Conservation (phyloP, 2,888 invertebrate genomes). For the Baccha elongata region DNA sequence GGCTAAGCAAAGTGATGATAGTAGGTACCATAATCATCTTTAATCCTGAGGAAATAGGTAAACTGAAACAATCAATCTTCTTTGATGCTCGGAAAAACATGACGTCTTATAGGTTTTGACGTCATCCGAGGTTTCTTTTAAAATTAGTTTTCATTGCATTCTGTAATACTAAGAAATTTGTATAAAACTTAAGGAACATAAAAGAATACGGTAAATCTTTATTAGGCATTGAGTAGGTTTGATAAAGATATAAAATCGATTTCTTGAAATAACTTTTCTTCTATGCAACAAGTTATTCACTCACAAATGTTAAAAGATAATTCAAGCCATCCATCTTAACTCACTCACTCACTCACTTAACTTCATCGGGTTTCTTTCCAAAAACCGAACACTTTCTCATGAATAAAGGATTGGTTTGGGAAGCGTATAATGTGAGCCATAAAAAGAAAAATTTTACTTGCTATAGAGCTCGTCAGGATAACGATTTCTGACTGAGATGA, state of each 20-base stretch:
- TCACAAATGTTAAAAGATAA: background rate
- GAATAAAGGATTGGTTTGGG: constrained; percentile 27
- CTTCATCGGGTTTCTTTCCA: constrained; percentile 7
- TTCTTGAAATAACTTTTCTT: background rate
- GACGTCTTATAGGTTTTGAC: no score
- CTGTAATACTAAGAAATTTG: no score
- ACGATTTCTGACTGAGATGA: constrained; percentile 30
- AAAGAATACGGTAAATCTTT: no score
- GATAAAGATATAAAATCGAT: background rate
- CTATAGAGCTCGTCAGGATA: constrained; percentile 10
- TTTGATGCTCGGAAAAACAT: no score
- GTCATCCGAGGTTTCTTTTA: no score
- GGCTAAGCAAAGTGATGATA: no score
- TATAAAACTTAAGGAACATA: no score
- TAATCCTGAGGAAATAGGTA: no score
- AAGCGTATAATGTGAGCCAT: constrained; percentile 34
- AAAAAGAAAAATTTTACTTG: constrained; percentile 13
- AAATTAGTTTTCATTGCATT: no score
- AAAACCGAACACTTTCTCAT: constrained; percentile 12
- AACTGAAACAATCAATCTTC: no score
- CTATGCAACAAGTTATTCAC: constrained; percentile 8
- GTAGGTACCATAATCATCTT: no score
- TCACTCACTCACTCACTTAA: constrained; percentile 19
- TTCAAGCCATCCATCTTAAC: constrained; percentile 18
- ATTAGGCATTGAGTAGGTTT: background rate